Conservation (phyloP, 2,113 vertebrate genomes). For the Canis aureus region DNA sequence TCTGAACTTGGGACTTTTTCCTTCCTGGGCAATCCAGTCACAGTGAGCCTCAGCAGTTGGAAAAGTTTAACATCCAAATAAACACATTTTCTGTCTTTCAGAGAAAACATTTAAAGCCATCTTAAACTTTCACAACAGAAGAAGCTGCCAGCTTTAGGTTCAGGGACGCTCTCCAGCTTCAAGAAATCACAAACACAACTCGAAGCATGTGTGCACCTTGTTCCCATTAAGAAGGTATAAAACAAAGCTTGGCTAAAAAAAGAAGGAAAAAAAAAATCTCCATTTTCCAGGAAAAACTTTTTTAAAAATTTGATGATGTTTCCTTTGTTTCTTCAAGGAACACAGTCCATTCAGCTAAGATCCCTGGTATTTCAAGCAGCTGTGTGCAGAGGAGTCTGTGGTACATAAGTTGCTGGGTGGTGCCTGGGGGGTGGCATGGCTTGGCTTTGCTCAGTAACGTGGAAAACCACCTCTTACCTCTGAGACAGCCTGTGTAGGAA, state of each 20-base stretch:
- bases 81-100: background rate
- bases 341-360: background rate
- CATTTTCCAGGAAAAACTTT: conserved; percentile 50
- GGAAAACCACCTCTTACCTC: conserved; percentile 42
- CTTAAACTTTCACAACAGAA: background rate
- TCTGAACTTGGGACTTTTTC: background rate
- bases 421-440: background rate
- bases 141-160: background rate
- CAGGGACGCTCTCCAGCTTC: background rate
- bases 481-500: background rate
- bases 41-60: background rate
- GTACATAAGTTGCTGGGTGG: background rate
- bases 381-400: background rate
- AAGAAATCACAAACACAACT: conserved; percentile 26
- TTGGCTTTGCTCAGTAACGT: background rate
- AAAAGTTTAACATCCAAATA: conserved; percentile 27
- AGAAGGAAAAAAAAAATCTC: background rate
- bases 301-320: background rate
- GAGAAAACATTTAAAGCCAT: conserved; percentile 16
- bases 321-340: conserved; percentile 57
- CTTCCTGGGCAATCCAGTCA: background rate
- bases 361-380: conserved; percentile 26
- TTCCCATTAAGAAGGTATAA: background rate
- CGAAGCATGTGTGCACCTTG: background rate
- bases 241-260: conserved; percentile 4